A percentile compares a stretch with the other conserved stretches of the same genome.
phyloP scores from a whole-genome alignment of 2,113 vertebrate genomes.

The Plecturocebus donacophilus region DNA sequence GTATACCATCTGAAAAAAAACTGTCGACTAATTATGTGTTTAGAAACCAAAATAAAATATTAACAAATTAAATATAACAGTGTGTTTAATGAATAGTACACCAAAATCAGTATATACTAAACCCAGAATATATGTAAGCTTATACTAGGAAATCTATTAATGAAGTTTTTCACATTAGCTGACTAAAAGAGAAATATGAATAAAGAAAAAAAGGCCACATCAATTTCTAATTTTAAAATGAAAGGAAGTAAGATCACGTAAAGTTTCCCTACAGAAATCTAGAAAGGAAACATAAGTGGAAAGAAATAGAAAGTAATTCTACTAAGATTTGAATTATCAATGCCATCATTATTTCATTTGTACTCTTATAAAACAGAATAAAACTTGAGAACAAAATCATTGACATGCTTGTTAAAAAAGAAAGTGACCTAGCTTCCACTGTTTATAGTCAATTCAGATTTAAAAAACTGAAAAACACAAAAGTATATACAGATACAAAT shows the following conservation, averaged over 20 bases:
- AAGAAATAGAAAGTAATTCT: not conserved
- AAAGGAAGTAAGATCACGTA: not conserved
- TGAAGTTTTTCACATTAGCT: not conserved
- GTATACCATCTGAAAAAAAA: not conserved
- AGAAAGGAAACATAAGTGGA: not conserved
- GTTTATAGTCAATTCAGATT: not conserved
- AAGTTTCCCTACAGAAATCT: not conserved
- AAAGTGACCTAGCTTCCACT: not conserved
- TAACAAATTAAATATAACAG: not conserved
- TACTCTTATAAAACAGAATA: not conserved
- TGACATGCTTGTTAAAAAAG: not conserved
- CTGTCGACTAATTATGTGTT: not conserved
- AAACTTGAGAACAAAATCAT: not conserved
- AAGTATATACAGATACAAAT: not conserved
- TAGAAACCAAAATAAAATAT: constrained; percentile 37
- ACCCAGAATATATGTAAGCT: not conserved
- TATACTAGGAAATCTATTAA: not conserved
- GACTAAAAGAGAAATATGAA: not conserved
- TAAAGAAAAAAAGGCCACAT: not conserved
- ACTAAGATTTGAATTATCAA: not conserved
- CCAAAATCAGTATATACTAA: not conserved
- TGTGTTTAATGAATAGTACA: not conserved
- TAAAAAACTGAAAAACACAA: not conserved
- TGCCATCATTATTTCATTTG: not conserved
- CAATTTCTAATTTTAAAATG: not conserved